Evolutionary conservation across 2,797 vertebrate species (phyloP), one percentile per base, ranked within the genome.

Genomic region (Enteromius fasciolatus): DNA sequence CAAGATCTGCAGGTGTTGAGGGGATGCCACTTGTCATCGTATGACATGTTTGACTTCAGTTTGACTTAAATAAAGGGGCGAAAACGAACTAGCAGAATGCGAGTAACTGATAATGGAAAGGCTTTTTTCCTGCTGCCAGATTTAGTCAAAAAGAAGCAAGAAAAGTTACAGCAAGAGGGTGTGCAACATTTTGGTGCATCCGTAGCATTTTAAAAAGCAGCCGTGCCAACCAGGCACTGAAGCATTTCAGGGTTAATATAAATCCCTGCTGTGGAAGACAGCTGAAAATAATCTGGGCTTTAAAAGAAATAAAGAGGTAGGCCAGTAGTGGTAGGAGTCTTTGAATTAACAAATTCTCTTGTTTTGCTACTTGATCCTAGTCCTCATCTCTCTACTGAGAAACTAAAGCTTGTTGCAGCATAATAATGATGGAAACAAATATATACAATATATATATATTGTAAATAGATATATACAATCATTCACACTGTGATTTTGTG

Each of bases 261-360:
- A 92, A 93, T 91, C 90, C 89, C 89, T 84, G 78, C 83, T 87
- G 88, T 89, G 89, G 86, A 41, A 12, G 88, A 83, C 88, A 90
- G 90, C 91, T 92, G 90, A 92, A 91, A 91, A 90, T 92, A 89
- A 93, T 92, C 89, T 90, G 89, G 86, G 87, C 87, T 85, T 88
- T 69, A 68, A 84, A 44, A 82, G 12, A 50, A 61, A 63, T 11
- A 25, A n/a, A 14, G 82, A 82, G 61, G 28, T 31, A 63, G 84
- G 44, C 4, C 67, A 70, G 67, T 77, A 50, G 78, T 39, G 8
- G 66, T 83, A 80, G 74, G 73, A 70, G 46, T 85, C 39, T 86
- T 80, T 84, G 50, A 64, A 69, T 59, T 15, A n/a, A 46, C 46
- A 70, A n/a, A 20, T 11, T 1, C 18, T 57, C 76, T 74, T 25